These are phyloP conservation scores for Augiades crinisus DNA, from an alignment of 2,888 invertebrate species.

Conservation along the genomic window DNA sequence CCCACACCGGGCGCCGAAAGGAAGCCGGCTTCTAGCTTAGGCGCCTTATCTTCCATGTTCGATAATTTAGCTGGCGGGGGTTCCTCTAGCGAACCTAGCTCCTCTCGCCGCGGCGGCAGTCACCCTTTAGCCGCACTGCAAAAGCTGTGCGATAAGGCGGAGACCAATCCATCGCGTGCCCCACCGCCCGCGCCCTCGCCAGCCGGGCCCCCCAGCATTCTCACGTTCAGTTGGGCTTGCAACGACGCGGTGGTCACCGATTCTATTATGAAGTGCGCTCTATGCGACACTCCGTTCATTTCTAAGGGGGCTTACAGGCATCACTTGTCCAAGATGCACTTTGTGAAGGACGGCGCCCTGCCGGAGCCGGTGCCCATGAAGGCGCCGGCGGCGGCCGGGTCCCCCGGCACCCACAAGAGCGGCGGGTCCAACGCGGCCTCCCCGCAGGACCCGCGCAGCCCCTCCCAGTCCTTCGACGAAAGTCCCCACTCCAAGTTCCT, in stretches of 20 bases:
- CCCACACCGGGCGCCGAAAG: constrained; percentile 86
- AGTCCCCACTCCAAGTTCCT: constrained; percentile 98
- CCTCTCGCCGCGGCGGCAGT: constrained; percentile 86
- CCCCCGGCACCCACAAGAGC: constrained; percentile 69
- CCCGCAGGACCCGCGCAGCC: constrained; percentile 81
- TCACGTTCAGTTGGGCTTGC: constrained; percentile 97
- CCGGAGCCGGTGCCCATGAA: constrained; percentile 87
- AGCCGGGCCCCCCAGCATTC: constrained; percentile 89
- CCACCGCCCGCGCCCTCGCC: constrained; percentile 78
- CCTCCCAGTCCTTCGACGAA: constrained; percentile 88
- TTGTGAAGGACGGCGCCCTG: constrained; percentile 94
- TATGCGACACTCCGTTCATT: constrained; percentile 97
- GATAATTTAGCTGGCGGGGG: constrained; percentile 88
- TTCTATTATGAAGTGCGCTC: constrained; percentile 96
- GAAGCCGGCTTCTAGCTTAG: constrained; percentile 85
- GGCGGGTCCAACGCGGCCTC: constrained; percentile 67
- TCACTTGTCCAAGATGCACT: constrained; percentile 97
- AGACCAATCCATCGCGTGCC: constrained; percentile 85
- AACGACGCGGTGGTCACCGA: constrained; percentile 95
- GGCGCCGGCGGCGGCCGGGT: constrained; percentile 67
- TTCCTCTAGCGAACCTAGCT: constrained; percentile 69
- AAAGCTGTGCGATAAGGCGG: constrained; percentile 97
- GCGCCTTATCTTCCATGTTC: constrained; percentile 94
- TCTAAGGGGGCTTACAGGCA: constrained; percentile 98
- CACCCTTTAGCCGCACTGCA: constrained; percentile 97